phyloP scores from a whole-genome alignment of 1,140 invertebrate genomes.

The Brachionus calyciflorus region DNA sequence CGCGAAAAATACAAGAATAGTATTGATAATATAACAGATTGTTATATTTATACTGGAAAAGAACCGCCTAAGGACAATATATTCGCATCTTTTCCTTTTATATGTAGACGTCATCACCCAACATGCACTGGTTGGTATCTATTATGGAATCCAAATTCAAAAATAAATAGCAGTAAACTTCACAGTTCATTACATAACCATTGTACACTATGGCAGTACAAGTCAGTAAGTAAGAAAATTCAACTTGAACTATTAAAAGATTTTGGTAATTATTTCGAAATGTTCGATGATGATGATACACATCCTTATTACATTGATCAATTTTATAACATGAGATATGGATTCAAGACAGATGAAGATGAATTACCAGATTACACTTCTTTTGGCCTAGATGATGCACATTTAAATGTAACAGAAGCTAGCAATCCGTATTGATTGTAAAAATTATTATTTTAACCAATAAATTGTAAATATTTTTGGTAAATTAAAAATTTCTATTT shows the following conservation, averaged over 20 bases:
- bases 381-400: not conserved
- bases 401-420: not conserved
- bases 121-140: conserved; percentile 26
- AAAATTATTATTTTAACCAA: too few species aligned
- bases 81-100: conserved; percentile 3
- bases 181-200: conserved; percentile 16
- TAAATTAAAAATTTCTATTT: too few species aligned
- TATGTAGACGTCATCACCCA: conserved; percentile 39
- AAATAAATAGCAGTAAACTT: not conserved
- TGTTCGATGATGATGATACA: conserved; percentile 46
- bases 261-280: conserved; percentile 35
- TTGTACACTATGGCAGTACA: conserved; percentile 24
- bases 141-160: conserved; percentile 34
- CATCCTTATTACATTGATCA: conserved; percentile 45
- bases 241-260: conserved; percentile 13
- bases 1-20: conserved; percentile 8
- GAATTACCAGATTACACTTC: conserved; percentile 31
- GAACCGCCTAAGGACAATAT: conserved; percentile 11
- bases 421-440: conserved; percentile 28
- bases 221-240: conserved; percentile 27
- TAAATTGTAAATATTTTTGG: too few species aligned
- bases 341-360: conserved; percentile 31
- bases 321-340: conserved; percentile 31
- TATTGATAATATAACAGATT: conserved; percentile 26
- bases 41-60: conserved; percentile 1